These are phyloP conservation scores for Alethe castanea DNA, from an alignment of 2,113 vertebrate genomes.

Conservation along the genomic window DNA sequence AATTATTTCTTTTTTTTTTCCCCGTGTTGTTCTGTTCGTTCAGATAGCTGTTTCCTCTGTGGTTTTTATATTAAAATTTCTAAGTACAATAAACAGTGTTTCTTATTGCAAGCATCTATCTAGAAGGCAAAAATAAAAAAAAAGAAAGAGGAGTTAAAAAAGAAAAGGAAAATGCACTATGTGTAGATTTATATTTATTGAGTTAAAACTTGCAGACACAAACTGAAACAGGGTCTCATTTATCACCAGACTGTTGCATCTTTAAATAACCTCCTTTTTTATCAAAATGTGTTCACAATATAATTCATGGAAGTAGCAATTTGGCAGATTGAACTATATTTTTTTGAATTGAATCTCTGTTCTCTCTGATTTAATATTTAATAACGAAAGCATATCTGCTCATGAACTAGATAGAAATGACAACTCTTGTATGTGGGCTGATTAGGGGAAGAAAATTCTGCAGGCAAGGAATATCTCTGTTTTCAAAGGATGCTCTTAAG, in stretches of 20 bases:
- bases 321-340: constrained; percentile 9
- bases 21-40: not conserved
- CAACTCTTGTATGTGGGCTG: constrained; percentile 30
- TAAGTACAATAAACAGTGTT: not conserved
- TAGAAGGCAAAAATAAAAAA: not conserved
- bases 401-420: constrained; percentile 38
- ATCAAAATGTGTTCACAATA: constrained; percentile 41
- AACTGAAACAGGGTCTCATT: constrained; percentile 49
- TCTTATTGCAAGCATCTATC: constrained; percentile 56
- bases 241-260: constrained; percentile 53
- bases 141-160: not conserved
- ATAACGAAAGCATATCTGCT: constrained; percentile 39
- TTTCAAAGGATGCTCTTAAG: constrained; percentile 38
- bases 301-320: constrained; percentile 49
- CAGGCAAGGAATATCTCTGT: not conserved
- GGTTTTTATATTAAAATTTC: constrained; percentile 17
- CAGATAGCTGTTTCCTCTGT: constrained; percentile 23
- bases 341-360: not conserved
- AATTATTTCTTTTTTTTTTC: not conserved
- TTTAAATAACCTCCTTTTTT: constrained; percentile 63
- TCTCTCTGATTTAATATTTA: constrained; percentile 42
- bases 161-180: not conserved
- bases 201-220: constrained; percentile 46
- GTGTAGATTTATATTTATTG: constrained; percentile 59
- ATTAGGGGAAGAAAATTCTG: constrained; percentile 4